These are phyloP conservation scores for Microplitis manilae DNA, from an alignment of 2,888 invertebrate genomes.

Conservation along the genomic window DNA sequence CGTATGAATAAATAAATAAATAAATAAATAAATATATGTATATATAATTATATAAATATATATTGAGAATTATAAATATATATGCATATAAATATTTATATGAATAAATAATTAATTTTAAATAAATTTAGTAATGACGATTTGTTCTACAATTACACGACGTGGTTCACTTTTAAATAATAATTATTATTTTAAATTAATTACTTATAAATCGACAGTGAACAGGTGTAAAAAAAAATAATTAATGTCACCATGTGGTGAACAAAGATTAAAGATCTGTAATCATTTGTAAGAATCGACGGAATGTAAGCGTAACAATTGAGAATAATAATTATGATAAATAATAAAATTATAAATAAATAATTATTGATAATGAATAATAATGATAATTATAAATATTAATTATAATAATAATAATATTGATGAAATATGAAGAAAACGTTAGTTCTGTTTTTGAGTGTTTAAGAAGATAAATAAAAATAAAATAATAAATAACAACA, in stretches of 20 bases:
- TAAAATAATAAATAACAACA: slow-evolving; percentile 22
- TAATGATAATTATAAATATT: slow-evolving; percentile 15
- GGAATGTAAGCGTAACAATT: slow-evolving; percentile 36
- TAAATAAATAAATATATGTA: slow-evolving; percentile 12
- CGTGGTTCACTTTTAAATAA: neutral
- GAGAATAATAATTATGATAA: slow-evolving; percentile 11
- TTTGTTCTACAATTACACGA: neutral
- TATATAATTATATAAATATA: slow-evolving; percentile 12
- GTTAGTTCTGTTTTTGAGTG: slow-evolving; percentile 63
- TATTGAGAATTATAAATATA: slow-evolving; percentile 16
- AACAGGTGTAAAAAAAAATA: slow-evolving; percentile 20
- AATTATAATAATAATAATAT: slow-evolving; percentile 31
- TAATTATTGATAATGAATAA: slow-evolving; percentile 18
- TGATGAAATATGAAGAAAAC: slow-evolving; percentile 38
- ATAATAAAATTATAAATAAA: neutral
- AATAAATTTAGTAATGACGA: neutral
- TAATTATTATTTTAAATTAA: no score
- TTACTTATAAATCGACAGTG: neutral
- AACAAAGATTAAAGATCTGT: slow-evolving; percentile 37
- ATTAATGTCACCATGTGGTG: slow-evolving; percentile 7
- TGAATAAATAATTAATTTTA: slow-evolving; percentile 8
- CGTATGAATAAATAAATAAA: neutral
- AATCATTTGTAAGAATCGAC: slow-evolving; percentile 52
- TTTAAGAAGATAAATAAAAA: slow-evolving; percentile 43
- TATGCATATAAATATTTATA: slow-evolving; percentile 1